These are phyloP conservation scores for Sitophilus oryzae DNA, from an alignment of 1,140 invertebrate genomes.

Conservation along the genomic window DNA sequence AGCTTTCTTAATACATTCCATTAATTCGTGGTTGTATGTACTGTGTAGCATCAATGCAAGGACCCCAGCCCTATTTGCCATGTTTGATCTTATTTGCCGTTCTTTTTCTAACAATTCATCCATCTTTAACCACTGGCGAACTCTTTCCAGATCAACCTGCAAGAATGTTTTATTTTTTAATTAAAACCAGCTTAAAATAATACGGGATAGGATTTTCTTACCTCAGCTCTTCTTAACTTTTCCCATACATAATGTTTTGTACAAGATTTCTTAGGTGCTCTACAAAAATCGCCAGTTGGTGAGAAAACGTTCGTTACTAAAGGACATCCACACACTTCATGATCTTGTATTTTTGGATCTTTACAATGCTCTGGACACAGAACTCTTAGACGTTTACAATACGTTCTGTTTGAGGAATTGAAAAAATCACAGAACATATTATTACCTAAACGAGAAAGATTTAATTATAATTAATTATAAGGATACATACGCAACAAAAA, in stretches of 20 bases:
- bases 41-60: constrained; percentile 90
- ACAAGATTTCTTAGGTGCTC: constrained; percentile 85
- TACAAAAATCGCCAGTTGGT: constrained; percentile 75
- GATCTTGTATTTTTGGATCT: constrained; percentile 82
- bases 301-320: constrained; percentile 78
- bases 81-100: constrained; percentile 75
- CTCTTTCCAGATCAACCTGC: constrained; percentile 66
- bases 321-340: constrained; percentile 88
- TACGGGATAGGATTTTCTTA: constrained; percentile 31
- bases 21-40: constrained; percentile 88
- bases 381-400: constrained; percentile 92
- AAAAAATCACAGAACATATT: constrained; percentile 98
- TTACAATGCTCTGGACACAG: constrained; percentile 98
- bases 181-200: constrained; percentile 7
- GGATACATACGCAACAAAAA: no score
- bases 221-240: constrained; percentile 84
- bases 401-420: constrained; percentile 83
- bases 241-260: constrained; percentile 93
- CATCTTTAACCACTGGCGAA: constrained; percentile 83
- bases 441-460: constrained; percentile 31
- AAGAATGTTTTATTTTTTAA: constrained; percentile 15
- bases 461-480: background rate
- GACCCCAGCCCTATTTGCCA: constrained; percentile 85
- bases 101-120: constrained; percentile 96
- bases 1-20: constrained; percentile 58